These are phyloP conservation scores for Cryptus armator DNA, from an alignment of 2,888 invertebrate species.

Conservation along the genomic window DNA sequence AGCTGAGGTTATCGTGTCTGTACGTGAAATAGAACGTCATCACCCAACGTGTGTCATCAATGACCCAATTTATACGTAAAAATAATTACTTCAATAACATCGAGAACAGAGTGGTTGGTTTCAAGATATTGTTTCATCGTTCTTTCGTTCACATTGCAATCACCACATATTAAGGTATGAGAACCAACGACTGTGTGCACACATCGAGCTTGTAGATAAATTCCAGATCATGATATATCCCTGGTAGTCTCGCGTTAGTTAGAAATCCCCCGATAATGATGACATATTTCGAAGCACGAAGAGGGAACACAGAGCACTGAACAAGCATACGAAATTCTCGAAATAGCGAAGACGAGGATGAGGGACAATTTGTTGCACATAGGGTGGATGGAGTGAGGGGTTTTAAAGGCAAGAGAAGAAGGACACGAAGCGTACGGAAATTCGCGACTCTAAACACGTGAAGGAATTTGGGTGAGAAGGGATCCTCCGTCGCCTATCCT, in stretches of 20 bases:
- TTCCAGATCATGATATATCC: slow-evolving; percentile 39
- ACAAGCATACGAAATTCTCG: slow-evolving; percentile 60
- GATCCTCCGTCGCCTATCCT: slow-evolving; percentile 39
- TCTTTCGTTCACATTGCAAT: not conserved
- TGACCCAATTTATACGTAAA: not conserved
- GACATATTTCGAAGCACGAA: slow-evolving; percentile 54
- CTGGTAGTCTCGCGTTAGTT: slow-evolving; percentile 18
- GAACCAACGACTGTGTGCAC: not conserved
- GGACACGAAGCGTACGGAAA: slow-evolving; percentile 62
- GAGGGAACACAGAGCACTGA: slow-evolving; percentile 45
- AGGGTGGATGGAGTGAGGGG: slow-evolving; percentile 23
- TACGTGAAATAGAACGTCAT: not conserved
- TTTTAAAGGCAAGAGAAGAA: slow-evolving; percentile 15
- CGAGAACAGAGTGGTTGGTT: too few relatives aligned
- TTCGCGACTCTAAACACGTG: slow-evolving; percentile 68
- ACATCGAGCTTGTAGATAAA: slow-evolving; percentile 27
- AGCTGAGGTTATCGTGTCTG: not conserved
- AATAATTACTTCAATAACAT: too few relatives aligned
- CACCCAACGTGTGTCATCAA: not conserved
- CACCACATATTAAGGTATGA: not conserved
- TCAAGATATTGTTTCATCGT: not conserved
- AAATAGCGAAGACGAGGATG: slow-evolving; percentile 48
- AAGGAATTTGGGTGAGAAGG: slow-evolving; percentile 66
- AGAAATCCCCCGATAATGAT: slow-evolving; percentile 59
- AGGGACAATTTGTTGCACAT: slow-evolving; percentile 30